A percentile compares a stretch with the other conserved stretches of the same genome.
phyloP scores from a whole-genome alignment of 2,113 vertebrate species.

The Raja brachyura region DNA sequence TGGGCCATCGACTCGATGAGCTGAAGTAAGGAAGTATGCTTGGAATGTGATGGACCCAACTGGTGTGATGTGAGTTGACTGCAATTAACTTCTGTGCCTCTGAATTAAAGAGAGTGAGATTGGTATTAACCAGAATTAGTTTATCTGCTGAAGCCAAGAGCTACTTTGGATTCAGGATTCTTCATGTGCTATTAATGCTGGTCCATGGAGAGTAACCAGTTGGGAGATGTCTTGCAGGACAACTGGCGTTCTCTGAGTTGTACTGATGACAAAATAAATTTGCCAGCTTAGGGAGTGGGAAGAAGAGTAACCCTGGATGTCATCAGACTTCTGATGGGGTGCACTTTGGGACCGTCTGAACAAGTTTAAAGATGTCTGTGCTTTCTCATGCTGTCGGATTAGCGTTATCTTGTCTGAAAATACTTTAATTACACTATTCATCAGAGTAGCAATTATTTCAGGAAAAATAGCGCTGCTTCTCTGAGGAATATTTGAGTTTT shows the following conservation, averaged over 20 bases:
- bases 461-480: constrained; percentile 9
- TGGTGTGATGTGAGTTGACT: not conserved
- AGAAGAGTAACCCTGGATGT: not conserved
- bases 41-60: not conserved
- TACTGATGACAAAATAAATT: not conserved
- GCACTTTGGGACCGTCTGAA: not conserved
- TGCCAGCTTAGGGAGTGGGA: not conserved
- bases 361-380: not conserved
- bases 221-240: not conserved
- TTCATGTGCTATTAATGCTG: not conserved
- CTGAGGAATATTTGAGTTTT: constrained; percentile 2
- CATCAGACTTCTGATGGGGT: not conserved
- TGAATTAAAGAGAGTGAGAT: not conserved
- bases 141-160: not conserved
- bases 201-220: not conserved
- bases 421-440: constrained; percentile 19
- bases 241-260: not conserved
- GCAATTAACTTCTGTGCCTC: not conserved
- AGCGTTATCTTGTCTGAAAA: not conserved
- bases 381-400: not conserved
- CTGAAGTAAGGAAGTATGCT: too few species aligned
- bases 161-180: not conserved
- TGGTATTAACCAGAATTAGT: not conserved
- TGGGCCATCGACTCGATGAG: too few species aligned
- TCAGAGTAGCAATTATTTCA: not conserved